Base-by-base conservation (phyloP, 2,888 invertebrate species). In the Neria commutata region DNA sequence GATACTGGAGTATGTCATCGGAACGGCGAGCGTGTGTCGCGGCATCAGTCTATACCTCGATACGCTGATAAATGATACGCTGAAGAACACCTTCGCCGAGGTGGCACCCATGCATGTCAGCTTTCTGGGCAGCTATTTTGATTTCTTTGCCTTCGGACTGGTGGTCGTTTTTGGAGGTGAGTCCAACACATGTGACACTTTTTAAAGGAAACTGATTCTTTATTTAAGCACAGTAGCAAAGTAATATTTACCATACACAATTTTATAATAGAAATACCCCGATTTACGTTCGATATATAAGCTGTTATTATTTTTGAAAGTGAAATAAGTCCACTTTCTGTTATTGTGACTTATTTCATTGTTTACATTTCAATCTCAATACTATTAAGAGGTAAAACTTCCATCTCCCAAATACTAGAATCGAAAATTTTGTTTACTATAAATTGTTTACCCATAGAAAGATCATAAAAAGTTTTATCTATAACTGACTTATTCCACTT, bases 1-100 rank as follows among this genome's bases (percentile, higher is more conserved):
- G 58, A 91, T 95, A 58, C 81, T 95, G 67, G 94, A 94, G 77
- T 91, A 91, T 74, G 83, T 91, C 4, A 91, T 94, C 65, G 93
- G 91, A 45, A 77, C 81, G 0, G 81, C 92, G 0, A 90, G 90
- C 73, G 89, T 92, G 2, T 91, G 91, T 5, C 86, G 89, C 46
- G 92, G 91, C 0, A 84, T 92, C 52, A 92, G 91, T 75, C 83
- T 87, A 42, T 91, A 91, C 76, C 81, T 92, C 64, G 92, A 93
- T 77, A 83, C 86, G 0, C 77, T 92, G 51, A 75, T 86, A 3
- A 86, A 88, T 68, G 83, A 88, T 61, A 82, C 84, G 3, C 87
- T 92, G 83, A 86, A 87, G 21, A 78, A 79, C 0, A 87, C 87
- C 72, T 89, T 91, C 66, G 75, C 81, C 29, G 80, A 85, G 23